Evolutionary conservation across 2,113 vertebrate species (phyloP).

Genomic region (Mirza zaza): DNA sequence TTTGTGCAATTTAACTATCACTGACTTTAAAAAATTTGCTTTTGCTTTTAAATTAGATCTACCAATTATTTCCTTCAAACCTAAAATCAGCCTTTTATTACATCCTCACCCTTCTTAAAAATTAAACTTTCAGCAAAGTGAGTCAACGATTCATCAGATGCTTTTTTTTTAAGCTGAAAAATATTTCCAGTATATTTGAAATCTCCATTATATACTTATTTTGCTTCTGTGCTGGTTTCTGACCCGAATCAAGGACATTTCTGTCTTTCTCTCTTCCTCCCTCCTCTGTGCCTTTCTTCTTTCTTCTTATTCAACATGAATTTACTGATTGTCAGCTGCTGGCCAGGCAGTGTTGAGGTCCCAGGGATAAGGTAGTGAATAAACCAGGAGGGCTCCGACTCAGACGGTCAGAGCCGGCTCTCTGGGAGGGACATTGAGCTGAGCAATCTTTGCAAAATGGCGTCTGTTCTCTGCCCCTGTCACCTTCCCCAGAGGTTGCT

Average conservation of each 20-base stretch:
- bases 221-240: slow-evolving; percentile 15
- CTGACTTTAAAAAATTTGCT: slow-evolving; percentile 3
- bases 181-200: background rate
- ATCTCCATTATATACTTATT: background rate
- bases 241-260: background rate
- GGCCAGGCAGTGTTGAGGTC: background rate
- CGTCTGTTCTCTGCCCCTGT: no score
- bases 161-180: background rate
- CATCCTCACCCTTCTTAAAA: background rate
- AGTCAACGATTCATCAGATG: background rate
- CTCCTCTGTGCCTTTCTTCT: background rate
- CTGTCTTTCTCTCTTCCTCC: background rate
- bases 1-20: background rate
- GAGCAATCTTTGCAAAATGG: background rate
- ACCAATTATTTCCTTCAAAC: background rate
- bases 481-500: background rate
- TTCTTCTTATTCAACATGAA: background rate
- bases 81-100: background rate
- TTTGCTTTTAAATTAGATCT: slow-evolving; percentile 7
- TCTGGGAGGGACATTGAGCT: background rate
- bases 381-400: background rate
- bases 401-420: background rate
- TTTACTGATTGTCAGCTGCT: background rate
- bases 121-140: slow-evolving; percentile 27
- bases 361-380: background rate